A percentile compares a stretch with the other conserved stretches of the same genome.
Evolutionary conservation across 2,797 vertebrate genomes (phyloP).

Genomic region (Pempheris klunzingeri): DNA sequence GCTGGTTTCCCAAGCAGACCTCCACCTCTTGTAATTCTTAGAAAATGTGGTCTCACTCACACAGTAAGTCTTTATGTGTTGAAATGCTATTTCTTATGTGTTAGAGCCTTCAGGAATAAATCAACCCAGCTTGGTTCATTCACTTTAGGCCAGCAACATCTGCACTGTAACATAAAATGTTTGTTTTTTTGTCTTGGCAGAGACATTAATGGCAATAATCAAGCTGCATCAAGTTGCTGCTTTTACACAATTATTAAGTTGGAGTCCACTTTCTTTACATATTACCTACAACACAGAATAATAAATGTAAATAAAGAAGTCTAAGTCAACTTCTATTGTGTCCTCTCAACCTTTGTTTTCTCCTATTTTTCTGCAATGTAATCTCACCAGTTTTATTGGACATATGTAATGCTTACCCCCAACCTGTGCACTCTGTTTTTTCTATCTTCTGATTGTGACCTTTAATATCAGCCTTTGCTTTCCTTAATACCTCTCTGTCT

Average conservation of each 20-base stretch:
- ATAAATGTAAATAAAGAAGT: no score
- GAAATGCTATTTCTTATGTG: constrained; percentile 51
- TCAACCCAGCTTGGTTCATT: constrained; percentile 46
- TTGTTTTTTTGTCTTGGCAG: constrained; percentile 29
- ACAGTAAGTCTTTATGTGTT: constrained; percentile 62
- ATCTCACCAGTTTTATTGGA: not conserved
- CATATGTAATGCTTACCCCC: not conserved
- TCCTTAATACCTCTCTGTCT: not conserved
- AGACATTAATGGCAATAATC: constrained; percentile 49
- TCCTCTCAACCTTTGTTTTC: not conserved
- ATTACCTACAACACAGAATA: not conserved
- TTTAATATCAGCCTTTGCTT: not conserved
- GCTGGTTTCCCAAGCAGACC: constrained; percentile 67
- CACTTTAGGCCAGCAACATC: constrained; percentile 36
- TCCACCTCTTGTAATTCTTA: constrained; percentile 66
- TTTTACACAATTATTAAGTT: not conserved
- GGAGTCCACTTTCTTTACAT: not conserved
- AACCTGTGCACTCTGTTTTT: not conserved
- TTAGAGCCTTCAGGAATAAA: constrained; percentile 47
- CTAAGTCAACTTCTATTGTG: not conserved
- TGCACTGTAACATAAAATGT: constrained; percentile 39
- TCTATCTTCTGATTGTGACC: not conserved
- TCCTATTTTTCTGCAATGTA: not conserved
- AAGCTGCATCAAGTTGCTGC: no score
- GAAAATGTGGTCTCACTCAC: constrained; percentile 64